phyloP scores from a whole-genome alignment of 2,888 invertebrate genomes.

The Pseudococcus longispinus region DNA sequence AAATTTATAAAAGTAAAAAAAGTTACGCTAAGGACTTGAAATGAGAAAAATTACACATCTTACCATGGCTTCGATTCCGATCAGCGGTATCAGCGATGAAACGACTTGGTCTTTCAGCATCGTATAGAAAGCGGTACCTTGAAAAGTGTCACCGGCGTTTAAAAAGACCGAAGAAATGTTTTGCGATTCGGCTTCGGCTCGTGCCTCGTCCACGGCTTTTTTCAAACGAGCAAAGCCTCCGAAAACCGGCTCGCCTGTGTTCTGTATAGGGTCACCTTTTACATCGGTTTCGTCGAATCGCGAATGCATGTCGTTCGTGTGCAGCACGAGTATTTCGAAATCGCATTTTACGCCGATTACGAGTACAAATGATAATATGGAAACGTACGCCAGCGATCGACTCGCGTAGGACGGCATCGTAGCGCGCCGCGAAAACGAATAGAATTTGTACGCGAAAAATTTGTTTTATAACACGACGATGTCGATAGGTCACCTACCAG shows the following conservation, averaged over 20 bases:
- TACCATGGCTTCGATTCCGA: slow-evolving; percentile 87
- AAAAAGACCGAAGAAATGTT: slow-evolving; percentile 78
- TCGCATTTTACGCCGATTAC: not conserved
- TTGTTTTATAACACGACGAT: no score
- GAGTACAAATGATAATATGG: not conserved
- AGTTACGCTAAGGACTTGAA: no score
- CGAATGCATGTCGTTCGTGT: slow-evolving; percentile 92
- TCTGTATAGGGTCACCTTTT: slow-evolving; percentile 68
- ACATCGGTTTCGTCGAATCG: slow-evolving; percentile 70
- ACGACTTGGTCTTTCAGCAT: slow-evolving; percentile 82
- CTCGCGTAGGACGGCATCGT: no score
- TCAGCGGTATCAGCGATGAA: slow-evolving; percentile 77
- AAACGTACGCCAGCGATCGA: no score
- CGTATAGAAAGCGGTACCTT: slow-evolving; percentile 87
- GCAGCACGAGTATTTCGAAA: slow-evolving; percentile 75
- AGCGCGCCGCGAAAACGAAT: no score
- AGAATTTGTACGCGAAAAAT: no score
- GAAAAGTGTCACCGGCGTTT: slow-evolving; percentile 92
- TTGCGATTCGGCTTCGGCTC: slow-evolving; percentile 65
- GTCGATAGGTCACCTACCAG: no score
- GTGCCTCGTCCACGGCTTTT: slow-evolving; percentile 67
- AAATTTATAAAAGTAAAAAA: no score
- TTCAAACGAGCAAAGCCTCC: slow-evolving; percentile 83
- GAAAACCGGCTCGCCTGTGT: slow-evolving; percentile 65
- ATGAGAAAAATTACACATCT: no score